Evolutionary conservation across 2,113 vertebrate genomes (phyloP).

Genomic region (Pan paniscus): DNA sequence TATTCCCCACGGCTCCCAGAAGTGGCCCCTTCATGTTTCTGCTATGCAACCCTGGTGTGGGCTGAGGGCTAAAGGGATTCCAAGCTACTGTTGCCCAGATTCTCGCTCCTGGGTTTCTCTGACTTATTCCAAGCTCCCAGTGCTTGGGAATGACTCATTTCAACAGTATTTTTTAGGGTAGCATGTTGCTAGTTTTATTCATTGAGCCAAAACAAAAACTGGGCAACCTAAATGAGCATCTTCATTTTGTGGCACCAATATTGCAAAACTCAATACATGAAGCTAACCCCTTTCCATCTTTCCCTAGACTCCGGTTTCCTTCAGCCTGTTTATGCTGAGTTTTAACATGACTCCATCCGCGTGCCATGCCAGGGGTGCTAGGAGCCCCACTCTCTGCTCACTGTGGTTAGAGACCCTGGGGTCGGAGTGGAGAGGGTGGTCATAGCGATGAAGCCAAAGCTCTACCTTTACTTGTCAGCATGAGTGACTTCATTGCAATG

Average conservation of each 20-base stretch:
- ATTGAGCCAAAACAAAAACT: neutral
- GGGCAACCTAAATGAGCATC: neutral
- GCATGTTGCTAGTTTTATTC: neutral
- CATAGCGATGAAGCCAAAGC: neutral
- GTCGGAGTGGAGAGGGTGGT: accelerated
- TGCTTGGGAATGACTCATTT: neutral
- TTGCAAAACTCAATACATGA: neutral
- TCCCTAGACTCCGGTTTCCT: neutral
- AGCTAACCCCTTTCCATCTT: neutral
- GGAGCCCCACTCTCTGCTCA: neutral
- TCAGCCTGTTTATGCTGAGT: neutral
- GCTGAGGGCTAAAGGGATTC: neutral
- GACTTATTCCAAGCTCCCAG: neutral
- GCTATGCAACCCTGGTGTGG: neutral
- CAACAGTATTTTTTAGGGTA: neutral
- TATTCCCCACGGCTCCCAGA: neutral
- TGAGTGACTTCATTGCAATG: neutral
- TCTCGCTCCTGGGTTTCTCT: neutral
- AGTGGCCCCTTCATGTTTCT: neutral
- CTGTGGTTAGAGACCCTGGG: neutral
- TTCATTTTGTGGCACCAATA: neutral
- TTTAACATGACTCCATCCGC: accelerated
- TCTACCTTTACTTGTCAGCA: accelerated
- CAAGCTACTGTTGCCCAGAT: neutral
- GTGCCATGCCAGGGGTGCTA: neutral